A percentile compares a stretch with the other conserved stretches of the same genome.
Conservation (phyloP, 1,140 invertebrate species). For the Diorhabda elongata region DNA sequence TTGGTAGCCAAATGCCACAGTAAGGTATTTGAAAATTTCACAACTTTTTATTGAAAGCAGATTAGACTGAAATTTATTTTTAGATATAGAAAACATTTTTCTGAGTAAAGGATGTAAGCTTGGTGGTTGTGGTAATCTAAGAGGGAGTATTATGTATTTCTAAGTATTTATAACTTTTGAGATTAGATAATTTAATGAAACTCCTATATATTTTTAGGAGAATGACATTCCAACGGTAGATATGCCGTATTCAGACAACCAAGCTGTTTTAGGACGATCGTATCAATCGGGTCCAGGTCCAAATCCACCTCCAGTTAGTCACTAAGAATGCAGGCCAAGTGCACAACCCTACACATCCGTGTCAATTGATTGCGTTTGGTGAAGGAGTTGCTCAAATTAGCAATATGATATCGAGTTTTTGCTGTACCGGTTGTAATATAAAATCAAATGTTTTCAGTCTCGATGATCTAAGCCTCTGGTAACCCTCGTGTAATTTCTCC, state of each 20-base stretch:
- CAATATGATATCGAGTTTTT: slow-evolving; percentile 30
- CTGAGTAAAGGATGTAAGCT: too few species aligned
- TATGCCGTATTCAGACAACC: slow-evolving; percentile 63
- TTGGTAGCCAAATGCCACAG: too few species aligned
- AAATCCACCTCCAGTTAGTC: slow-evolving; percentile 55
- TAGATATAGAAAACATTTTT: too few species aligned
- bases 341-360: slow-evolving; percentile 35
- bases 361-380: slow-evolving; percentile 40
- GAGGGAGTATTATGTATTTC: too few species aligned
- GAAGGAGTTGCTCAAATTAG: slow-evolving; percentile 37
- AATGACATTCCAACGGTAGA: slow-evolving; percentile 72
- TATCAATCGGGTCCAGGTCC: slow-evolving; percentile 52
- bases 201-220: slow-evolving; percentile 49
- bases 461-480: background rate
- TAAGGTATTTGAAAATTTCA: too few species aligned
- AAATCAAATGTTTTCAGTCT: background rate
- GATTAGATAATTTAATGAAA: too few species aligned
- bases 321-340: slow-evolving; percentile 39
- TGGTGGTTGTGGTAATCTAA: too few species aligned
- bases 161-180: too few species aligned
- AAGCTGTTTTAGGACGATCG: slow-evolving; percentile 54
- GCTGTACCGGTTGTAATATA: background rate
- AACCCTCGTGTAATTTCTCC: slow-evolving; percentile 1
- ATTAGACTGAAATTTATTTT: too few species aligned
- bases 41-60: too few species aligned